Base-by-base conservation (phyloP, 2,888 invertebrate genomes). In the Limnephilus marmoratus region DNA sequence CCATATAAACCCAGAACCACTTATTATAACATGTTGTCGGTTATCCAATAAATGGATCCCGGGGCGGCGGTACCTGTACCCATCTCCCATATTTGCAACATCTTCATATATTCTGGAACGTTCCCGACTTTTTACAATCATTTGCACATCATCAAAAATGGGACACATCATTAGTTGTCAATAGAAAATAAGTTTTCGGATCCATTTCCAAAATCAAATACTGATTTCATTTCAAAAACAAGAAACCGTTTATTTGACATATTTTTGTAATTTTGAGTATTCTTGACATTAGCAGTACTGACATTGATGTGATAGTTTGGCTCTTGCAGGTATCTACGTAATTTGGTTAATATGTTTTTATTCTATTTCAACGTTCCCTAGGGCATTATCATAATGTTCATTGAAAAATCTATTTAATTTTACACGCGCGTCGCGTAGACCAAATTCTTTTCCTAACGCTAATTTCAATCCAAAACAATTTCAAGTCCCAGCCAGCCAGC, bases 391-490 rank as follows among this genome's bases (percentile, higher is more conserved):
- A 68, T 68, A n/a, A 68, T n/a, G 7, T 86, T 13, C 86, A 86
- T 45, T 86, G 29, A 88, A 88, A 88, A 88, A 88, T 37, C 88
- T 86, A 29, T 37, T 68, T 88, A 88, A 68, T 88, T 68, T 34
- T n/a, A 68, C 29, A 82, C 24, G n/a, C 85, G 53, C 82, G 82
- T 82, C 90, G 81, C 83, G 85, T 85, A 85, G 83, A 83, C 31
- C 45, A 41, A 85, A 45, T 87, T 82, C 68, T 41, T 53, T 90
- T 90, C 81, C 85, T 68, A 89, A 89, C 82, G 87, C 92, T 92
- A 92, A 89, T 92, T 92, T 91, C 86, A 91, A 92, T 89, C 80
- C 91, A 82, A 91, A 91, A 91, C 90, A 92, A 91, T 92, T 91
- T 92, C 82, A 49, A 90, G 88, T 89, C 85, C 34, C 45, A 45